phyloP scores from a whole-genome alignment of 2,113 vertebrate genomes.

The Anolis sagrei region DNA sequence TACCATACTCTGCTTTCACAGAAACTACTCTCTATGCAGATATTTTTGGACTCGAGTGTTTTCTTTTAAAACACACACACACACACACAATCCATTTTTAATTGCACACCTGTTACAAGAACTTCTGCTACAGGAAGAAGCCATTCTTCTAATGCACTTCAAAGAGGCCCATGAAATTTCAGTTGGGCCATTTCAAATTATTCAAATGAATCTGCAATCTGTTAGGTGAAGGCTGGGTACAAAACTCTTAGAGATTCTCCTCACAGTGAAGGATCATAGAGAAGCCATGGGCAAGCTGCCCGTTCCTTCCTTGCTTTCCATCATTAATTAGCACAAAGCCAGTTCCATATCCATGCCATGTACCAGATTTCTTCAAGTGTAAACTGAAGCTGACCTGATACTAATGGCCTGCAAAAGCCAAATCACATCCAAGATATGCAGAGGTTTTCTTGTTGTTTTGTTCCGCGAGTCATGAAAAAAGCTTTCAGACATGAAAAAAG shows the following conservation, averaged over 20 bases:
- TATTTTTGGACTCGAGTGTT: conserved; percentile 11
- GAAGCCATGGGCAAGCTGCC: conserved; percentile 51
- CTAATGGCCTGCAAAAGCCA: conserved; percentile 52
- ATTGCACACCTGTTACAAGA: conserved; percentile 41
- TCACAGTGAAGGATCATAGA: conserved; percentile 46
- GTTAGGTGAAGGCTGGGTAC: conserved; percentile 42
- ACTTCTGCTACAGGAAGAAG: conserved; percentile 29
- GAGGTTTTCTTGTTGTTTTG: conserved; percentile 28
- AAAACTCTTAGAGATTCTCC: conserved; percentile 52
- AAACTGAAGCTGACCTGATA: conserved; percentile 51
- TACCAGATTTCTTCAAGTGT: conserved; percentile 65
- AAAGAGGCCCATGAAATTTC: conserved; percentile 32
- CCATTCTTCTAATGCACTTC: conserved; percentile 20
- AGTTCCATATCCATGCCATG: conserved; percentile 44
- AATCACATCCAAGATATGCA: conserved; percentile 31
- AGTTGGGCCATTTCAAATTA: conserved; percentile 28
- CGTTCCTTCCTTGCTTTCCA: conserved; percentile 41
- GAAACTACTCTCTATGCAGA: background rate
- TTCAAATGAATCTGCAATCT: conserved; percentile 52
- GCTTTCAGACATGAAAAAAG: conserved; percentile 28
- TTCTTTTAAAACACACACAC: too few relatives aligned
- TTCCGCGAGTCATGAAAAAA: conserved; percentile 34
- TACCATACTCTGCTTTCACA: background rate
- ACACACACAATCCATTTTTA: conserved; percentile 50
- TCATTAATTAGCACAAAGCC: conserved; percentile 57